phyloP scores from a whole-genome alignment of 2,888 invertebrate genomes.

The Polyploca ridens region DNA sequence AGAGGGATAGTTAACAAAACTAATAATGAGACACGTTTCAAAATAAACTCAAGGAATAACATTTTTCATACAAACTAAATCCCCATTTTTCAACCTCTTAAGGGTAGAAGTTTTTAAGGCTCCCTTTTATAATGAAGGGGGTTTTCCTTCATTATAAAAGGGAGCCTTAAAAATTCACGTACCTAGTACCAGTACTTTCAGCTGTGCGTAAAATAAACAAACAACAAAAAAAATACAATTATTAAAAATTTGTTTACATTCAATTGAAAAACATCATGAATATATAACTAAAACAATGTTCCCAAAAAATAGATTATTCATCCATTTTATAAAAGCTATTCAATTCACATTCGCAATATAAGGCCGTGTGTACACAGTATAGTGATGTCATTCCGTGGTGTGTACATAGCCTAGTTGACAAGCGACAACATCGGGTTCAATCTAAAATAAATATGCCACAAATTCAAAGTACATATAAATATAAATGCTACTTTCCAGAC shows the following conservation, averaged over 20 bases:
- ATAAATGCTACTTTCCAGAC: no score
- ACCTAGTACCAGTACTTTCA: no score
- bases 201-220: background rate
- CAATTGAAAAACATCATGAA: background rate
- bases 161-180: no score
- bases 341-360: background rate
- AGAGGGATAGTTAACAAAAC: no score
- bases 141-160: no score
- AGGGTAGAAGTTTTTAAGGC: no score
- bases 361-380: conserved; percentile 5
- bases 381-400: conserved; percentile 3
- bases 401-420: conserved; percentile 9
- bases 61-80: no score
- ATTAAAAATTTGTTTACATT: no score
- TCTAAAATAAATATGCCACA: conserved; percentile 7
- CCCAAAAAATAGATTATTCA: background rate
- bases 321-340: background rate
- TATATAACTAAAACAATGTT: background rate
- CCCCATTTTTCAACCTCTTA: no score
- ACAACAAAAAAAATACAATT: background rate
- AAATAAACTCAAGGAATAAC: no score
- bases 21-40: no score
- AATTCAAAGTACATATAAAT: background rate
- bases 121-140: no score
- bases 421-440: conserved; percentile 19